Percentiles rank a stretch among this genome's conserved stretches.
Evolutionary conservation across 2,888 invertebrate species (phyloP).

Genomic region (Timema podura): DNA sequence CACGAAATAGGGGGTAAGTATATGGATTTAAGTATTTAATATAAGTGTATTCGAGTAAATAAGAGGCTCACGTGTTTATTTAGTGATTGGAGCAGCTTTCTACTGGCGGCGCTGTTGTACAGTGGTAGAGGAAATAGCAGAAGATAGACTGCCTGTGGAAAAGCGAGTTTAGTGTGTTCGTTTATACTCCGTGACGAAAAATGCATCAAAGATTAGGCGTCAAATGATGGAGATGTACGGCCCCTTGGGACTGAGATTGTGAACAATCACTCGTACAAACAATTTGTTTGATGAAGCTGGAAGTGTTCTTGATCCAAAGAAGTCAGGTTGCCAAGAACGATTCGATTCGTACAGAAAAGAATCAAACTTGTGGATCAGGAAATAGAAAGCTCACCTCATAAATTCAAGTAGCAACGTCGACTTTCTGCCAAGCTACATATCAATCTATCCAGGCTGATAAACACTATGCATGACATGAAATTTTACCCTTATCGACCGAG

Average conservation of each 20-base stretch:
- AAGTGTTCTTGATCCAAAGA: neutral
- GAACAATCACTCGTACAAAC: neutral
- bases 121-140: too few relatives aligned
- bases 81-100: too few relatives aligned
- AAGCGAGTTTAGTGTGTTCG: too few relatives aligned
- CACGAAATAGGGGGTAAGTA: too few relatives aligned
- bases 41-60: too few relatives aligned
- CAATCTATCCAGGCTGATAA: neutral
- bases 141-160: too few relatives aligned
- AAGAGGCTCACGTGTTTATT: too few relatives aligned
- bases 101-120: too few relatives aligned
- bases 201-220: neutral
- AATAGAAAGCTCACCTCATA: neutral
- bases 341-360: neutral
- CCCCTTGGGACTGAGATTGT: neutral
- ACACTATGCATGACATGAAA: slow-evolving; percentile 3
- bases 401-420: neutral
- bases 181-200: too few relatives aligned
- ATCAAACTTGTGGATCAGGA: neutral
- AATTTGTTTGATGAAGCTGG: neutral
- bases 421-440: neutral
- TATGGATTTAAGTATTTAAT: too few relatives aligned
- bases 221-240: neutral
- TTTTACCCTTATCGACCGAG: neutral
- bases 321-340: neutral